A percentile compares a stretch with the other conserved stretches of the same genome.
phyloP scores from a whole-genome alignment of 2,113 vertebrate species.

The Dromas ardeola region DNA sequence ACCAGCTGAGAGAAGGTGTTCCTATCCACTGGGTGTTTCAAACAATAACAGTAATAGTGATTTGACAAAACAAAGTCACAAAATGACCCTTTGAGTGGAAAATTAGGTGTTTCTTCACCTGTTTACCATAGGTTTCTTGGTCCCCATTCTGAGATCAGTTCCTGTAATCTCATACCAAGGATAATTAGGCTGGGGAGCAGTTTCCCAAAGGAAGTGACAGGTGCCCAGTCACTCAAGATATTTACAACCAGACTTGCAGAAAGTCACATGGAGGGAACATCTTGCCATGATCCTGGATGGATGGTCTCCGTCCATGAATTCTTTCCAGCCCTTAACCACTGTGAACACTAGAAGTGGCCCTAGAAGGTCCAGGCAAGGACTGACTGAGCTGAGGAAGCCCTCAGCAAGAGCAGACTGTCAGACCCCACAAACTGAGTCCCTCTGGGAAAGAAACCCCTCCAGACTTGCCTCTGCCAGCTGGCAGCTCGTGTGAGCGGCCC shows the following conservation, averaged over 20 bases:
- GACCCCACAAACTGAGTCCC: background rate
- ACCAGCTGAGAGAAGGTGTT: background rate
- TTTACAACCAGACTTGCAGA: constrained; percentile 28
- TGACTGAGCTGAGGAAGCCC: background rate
- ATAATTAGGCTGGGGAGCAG: background rate
- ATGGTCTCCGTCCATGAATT: background rate
- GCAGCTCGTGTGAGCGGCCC: constrained; percentile 15
- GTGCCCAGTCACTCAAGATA: constrained; percentile 47
- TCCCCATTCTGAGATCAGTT: constrained; percentile 10
- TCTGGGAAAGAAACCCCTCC: background rate
- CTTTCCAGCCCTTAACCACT: background rate
- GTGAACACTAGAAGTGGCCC: background rate
- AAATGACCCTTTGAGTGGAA: background rate
- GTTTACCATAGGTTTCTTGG: background rate
- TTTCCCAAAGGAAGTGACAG: constrained; percentile 57
- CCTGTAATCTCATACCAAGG: constrained; percentile 23
- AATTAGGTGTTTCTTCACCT: background rate
- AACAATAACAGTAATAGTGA: background rate
- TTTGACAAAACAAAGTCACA: background rate
- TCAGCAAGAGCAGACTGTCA: background rate
- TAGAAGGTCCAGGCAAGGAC: background rate
- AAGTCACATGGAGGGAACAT: constrained; percentile 39
- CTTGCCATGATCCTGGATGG: background rate
- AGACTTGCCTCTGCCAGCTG: background rate
- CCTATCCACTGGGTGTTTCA: background rate